Evolutionary conservation across 2,888 invertebrate genomes (phyloP).

Genomic region (Trileptium ribeirensis): DNA sequence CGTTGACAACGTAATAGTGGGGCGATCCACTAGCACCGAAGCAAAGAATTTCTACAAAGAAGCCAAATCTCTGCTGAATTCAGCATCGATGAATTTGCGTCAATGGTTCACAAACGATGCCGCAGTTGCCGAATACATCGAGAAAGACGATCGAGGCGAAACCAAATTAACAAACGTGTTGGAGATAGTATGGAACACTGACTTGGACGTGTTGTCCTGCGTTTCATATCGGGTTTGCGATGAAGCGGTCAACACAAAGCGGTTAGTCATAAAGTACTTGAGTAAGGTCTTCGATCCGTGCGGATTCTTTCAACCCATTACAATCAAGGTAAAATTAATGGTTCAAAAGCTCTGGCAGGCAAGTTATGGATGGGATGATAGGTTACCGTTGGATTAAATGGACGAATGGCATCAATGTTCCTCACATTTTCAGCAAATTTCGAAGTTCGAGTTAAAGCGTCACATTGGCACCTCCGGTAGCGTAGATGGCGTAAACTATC

Average conservation of each 20-base stretch:
- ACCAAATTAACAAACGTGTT: constrained; percentile 12
- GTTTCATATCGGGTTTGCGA: neutral
- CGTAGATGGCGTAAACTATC: neutral
- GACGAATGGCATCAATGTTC: neutral
- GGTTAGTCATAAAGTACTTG: constrained; percentile 30
- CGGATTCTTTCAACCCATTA: constrained; percentile 32
- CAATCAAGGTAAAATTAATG: constrained; percentile 34
- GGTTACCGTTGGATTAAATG: constrained; percentile 22
- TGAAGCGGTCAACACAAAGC: constrained; percentile 24
- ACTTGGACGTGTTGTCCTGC: neutral
- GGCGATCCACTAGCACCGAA: neutral
- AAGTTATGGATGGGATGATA: constrained; percentile 39
- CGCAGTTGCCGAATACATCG: neutral
- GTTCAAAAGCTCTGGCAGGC: constrained; percentile 40
- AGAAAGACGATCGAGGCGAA: neutral
- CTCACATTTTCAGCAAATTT: neutral
- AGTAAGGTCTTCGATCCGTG: constrained; percentile 35
- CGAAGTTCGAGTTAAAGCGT: neutral
- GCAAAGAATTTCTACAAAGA: constrained; percentile 12
- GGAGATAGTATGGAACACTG: constrained; percentile 13
- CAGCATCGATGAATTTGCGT: constrained; percentile 22
- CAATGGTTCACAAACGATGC: constrained; percentile 19
- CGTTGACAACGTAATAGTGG: constrained; percentile 29
- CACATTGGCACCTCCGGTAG: neutral
- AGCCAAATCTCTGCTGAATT: constrained; percentile 27